These are phyloP conservation scores for Agelaius phoeniceus DNA, from an alignment of 2,113 vertebrate genomes.

Conservation along the genomic window DNA sequence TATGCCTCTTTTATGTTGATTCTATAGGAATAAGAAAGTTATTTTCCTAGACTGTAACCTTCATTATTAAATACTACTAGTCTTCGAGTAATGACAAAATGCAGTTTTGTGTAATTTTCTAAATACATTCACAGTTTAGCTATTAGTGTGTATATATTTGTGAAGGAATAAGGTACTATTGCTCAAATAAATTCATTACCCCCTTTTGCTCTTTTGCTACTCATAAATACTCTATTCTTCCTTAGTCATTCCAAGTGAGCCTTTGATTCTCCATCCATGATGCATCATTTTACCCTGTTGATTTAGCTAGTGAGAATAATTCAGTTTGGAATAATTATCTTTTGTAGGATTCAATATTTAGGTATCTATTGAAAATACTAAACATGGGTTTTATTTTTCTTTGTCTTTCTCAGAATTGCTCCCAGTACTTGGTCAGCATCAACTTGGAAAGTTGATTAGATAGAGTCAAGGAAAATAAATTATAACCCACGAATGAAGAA, in stretches of 20 bases:
- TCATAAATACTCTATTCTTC: background rate
- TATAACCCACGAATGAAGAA: background rate
- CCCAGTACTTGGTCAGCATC: background rate
- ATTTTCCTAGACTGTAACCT: background rate
- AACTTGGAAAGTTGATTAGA: background rate
- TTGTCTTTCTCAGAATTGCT: background rate
- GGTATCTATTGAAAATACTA: background rate
- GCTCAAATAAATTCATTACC: background rate
- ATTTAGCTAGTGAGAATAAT: background rate
- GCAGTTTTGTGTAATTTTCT: background rate
- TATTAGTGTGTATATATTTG: background rate
- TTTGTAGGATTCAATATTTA: background rate
- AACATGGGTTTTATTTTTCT: background rate
- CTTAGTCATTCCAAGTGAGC: background rate
- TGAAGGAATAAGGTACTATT: background rate
- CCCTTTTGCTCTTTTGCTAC: background rate
- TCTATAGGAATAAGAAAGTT: background rate
- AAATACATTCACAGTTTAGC: background rate
- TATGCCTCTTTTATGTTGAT: background rate
- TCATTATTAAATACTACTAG: background rate
- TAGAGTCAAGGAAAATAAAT: background rate
- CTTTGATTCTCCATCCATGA: background rate
- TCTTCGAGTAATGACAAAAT: background rate
- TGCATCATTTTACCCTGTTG: background rate
- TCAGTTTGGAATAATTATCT: background rate